Conservation (phyloP, 2,113 vertebrate species). For the Psittacus erithacus region DNA sequence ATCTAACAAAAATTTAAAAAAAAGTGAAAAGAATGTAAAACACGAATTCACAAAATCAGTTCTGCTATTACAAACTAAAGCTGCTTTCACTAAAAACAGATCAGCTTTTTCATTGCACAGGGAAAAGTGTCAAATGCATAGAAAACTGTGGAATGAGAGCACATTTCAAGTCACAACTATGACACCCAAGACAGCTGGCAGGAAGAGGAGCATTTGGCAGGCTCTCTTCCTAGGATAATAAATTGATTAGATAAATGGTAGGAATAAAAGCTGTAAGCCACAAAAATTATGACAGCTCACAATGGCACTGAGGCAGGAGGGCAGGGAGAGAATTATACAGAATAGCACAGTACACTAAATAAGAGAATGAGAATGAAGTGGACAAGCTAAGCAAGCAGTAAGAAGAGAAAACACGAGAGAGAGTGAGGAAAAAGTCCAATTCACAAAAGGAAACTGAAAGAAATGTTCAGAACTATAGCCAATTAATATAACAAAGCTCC, state of each 20-base stretch:
- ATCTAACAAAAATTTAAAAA: slow-evolving; percentile 77
- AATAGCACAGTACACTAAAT: not conserved
- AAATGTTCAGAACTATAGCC: not conserved
- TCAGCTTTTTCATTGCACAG: not conserved
- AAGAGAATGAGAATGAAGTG: not conserved
- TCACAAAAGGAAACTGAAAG: not conserved
- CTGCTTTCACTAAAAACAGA: not conserved
- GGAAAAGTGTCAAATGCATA: not conserved
- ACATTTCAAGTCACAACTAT: not conserved
- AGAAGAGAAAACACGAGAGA: not conserved
- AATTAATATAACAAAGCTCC: not conserved
- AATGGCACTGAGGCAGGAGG: not conserved
- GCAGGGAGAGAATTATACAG: not conserved
- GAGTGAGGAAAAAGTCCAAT: not conserved
- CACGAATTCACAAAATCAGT: not conserved
- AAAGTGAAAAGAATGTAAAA: not conserved
- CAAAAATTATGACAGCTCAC: not conserved
- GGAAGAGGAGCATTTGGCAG: not conserved
- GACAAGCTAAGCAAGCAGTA: not conserved
- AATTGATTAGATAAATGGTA: not conserved
- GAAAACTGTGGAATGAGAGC: not conserved
- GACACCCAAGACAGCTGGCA: not conserved
- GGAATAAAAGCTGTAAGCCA: not conserved
- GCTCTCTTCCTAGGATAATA: not conserved
- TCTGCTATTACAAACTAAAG: not conserved